Conservation (phyloP, 2,888 invertebrate species). For the Amphipoea oculea region DNA sequence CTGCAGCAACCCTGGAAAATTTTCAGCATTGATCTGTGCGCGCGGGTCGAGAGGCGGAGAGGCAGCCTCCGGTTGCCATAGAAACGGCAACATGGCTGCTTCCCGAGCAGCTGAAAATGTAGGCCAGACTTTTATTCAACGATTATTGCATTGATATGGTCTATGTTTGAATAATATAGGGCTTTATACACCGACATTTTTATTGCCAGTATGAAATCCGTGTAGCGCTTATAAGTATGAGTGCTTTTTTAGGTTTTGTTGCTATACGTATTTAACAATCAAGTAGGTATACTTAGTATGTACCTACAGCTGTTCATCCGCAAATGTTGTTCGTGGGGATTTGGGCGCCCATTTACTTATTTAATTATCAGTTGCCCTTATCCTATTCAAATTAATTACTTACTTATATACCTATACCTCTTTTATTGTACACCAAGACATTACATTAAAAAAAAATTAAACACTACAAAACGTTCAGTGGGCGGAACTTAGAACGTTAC, state of each 20-base stretch:
- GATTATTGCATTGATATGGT: conserved; percentile 6
- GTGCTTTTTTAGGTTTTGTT: neutral
- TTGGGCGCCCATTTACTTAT: neutral
- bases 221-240: neutral
- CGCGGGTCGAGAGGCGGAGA: conserved; percentile 77
- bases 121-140: conserved; percentile 55
- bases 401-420: neutral
- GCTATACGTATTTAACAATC: neutral
- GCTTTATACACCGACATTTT: neutral
- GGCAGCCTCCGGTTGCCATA: conserved; percentile 86
- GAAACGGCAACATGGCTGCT: conserved; percentile 80
- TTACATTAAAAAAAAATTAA: neutral
- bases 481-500: neutral
- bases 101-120: conserved; percentile 72
- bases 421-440: neutral
- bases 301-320: neutral
- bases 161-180: neutral
- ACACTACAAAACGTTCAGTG: neutral
- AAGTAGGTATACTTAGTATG: neutral
- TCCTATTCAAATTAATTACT: neutral
- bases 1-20: conserved; percentile 79
- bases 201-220: neutral
- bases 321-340: neutral
- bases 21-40: conserved; percentile 87
- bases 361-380: neutral